Base-by-base conservation (phyloP, 1,140 invertebrate species). In the Drosophila dunni region DNA sequence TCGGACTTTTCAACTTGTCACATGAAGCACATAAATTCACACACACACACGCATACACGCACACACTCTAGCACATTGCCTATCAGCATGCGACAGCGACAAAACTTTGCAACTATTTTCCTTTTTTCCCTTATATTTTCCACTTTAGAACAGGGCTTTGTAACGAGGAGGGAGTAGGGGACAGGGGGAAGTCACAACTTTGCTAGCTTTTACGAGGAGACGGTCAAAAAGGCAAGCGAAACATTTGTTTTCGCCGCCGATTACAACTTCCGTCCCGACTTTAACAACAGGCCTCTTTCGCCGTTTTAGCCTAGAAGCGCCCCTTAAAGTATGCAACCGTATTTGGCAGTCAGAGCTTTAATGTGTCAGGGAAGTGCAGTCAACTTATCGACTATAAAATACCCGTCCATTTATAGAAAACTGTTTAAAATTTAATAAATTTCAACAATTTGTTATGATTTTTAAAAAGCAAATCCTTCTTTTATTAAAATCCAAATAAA, bases 161-260 rank as follows among this genome's bases (percentile, higher is more conserved):
- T 2, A 5, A 58, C 17, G 0, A 53, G 56, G 61, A 6, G 61
- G 15, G 24, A 1, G 13, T 1, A 34, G 45, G 0, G 10, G 38
- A 0, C 3, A 29, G 6, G 24, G 1, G n/a, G 9, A 44, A 50
- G 51, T 50, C 61, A 60, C 66, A 72, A 45, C 50, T 24, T 33
- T 73, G 53, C 46, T 57, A 68, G 61, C 67, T 64, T 71, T 61
- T 69, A 76, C 60, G 73, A 71, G 70, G 63, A 60, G 44, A 53
- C 64, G 77, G 67, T 86, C 79, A 79, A 79, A 79, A 69, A 66
- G 83, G 69, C 83, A 86, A 88, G 79, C 72, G 79, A 77, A 66
- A 83, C 73, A 88, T 83, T 86, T 83, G 84, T 88, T 79, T 68
- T 82, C 62, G 78, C 68, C 50, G 62, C 81, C 79, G 66, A 65